These are phyloP conservation scores for Calcarius lapponicus DNA, from an alignment of 2,797 vertebrate genomes.

Conservation along the genomic window DNA sequence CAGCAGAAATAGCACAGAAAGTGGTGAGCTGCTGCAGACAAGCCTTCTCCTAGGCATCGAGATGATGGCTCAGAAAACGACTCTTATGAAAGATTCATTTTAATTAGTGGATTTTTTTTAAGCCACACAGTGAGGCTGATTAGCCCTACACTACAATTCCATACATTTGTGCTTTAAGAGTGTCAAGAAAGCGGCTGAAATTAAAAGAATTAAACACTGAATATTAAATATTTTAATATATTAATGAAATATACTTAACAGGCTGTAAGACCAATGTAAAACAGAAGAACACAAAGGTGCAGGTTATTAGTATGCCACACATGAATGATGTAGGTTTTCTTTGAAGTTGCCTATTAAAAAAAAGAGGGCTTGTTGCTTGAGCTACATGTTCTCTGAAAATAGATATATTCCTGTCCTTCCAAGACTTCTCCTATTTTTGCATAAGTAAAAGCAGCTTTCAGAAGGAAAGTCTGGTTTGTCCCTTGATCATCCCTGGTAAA, in stretches of 20 bases:
- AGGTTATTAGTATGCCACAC: background rate
- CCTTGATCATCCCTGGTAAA: background rate
- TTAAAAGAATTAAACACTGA: background rate
- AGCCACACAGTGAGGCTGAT: background rate
- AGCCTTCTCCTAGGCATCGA: background rate
- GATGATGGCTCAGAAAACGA: background rate
- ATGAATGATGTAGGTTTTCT: background rate
- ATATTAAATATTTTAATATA: background rate
- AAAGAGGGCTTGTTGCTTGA: background rate
- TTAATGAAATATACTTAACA: background rate
- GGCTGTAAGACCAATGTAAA: background rate
- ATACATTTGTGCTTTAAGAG: background rate
- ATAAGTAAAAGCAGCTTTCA: background rate
- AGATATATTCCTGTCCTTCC: background rate
- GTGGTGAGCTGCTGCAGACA: background rate
- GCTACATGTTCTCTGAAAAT: background rate
- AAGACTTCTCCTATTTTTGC: background rate
- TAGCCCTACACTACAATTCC: background rate
- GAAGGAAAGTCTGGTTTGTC: background rate
- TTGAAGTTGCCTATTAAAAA: conserved; percentile 3
- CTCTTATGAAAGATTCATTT: background rate
- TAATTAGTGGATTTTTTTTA: background rate
- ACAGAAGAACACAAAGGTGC: background rate
- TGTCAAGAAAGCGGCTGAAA: background rate
- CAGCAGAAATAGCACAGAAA: background rate